Base-by-base conservation (phyloP, 2,888 invertebrate genomes). In the Strigamia maritima region DNA sequence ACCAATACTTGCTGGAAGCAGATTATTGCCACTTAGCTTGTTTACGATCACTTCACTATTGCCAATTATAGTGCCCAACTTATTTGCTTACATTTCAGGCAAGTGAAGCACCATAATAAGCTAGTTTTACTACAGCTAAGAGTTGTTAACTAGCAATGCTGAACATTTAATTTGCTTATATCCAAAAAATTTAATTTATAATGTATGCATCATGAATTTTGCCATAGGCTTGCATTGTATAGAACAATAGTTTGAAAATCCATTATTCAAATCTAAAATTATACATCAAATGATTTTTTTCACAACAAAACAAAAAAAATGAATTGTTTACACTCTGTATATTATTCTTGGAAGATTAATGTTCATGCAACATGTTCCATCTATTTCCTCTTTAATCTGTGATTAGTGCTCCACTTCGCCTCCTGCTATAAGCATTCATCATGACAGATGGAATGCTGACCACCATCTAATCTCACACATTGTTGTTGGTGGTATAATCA, bases 381-480 rank as follows among this genome's bases (percentile, higher is more conserved):
- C n/a, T 6, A 60, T 60, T 60, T 2, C 22, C 10, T 60, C 22
- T 60, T 60, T 60, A 60, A 60, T 60, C 60, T 60, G 22, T 19
- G 22, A 19, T n/a, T 19, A 22, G 60, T 60, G 40, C 16, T 44
- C 40, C 40, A 44, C 40, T 16, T 16, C 2, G 40, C 12, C 40
- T 44, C 16, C 16, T 16, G 16, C 40, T 44, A n/a, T n/a, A 44
- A 44, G 40, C 60, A 19, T 12, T 24, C 60, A 19, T 49, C 49
- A 3, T 60, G 60, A 60, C 60, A 60, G 60, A 60, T 60, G 60
- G 24, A 19, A 19, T 60, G 24, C 60, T 60, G 60, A 60, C 60
- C 60, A 60, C 60, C 60, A 60, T 60, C 60, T 60, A 60, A 60
- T 22, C 60, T 60, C 60, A 24, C 60, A 60, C 60, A 60, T 60